Evolutionary conservation across 2,797 vertebrate species (phyloP), one percentile per base, ranked within the genome.

Genomic region (Centroberyx gerrardi): DNA sequence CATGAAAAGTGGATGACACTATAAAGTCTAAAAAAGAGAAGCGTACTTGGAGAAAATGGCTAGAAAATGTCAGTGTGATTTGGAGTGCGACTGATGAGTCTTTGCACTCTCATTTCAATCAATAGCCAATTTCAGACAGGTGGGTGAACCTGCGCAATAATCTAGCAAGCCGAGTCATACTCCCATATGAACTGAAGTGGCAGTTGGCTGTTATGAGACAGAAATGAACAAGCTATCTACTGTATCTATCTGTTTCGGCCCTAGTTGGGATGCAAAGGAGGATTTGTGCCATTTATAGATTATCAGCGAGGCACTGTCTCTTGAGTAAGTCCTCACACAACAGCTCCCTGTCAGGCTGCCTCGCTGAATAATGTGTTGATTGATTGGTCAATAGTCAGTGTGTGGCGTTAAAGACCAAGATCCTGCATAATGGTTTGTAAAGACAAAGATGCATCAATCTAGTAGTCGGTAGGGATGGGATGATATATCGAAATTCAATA

Each of bases 71-170:
- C 58, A 22, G 36, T 13, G 31, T n/a, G 14, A 36, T 14, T 10
- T 10, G 6, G 29, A 9, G 6, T 9, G 17, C 9, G 46, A 49
- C 27, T 12, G 42, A 62, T 33, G 49, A 31, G 22, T 31, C 28
- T 54, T 7, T 51, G 28, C 1, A 42, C 17, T 54, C 52, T 15
- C 33, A n/a, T 15, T 36, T 8, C 52, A 53, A 72, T 68, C 46
- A 65, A 64, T 36, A 74, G 49, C 31, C 48, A 62, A 33, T 54
- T 13, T 40, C n/a, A 62, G 27, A 14, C 56, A 9, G 33, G 10
- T 28, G 36, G 42, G 48, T 56, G 18, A 18, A 10, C 40, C 28
- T 38, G 31, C 15, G 52, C n/a, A 55, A 46, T n/a, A 48, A 38
- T 31, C 22, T 40, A 51, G 40, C 48, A 59, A 51, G 46, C 7